phyloP scores from a whole-genome alignment of 2,797 vertebrate species.

The Tangara arthus region DNA sequence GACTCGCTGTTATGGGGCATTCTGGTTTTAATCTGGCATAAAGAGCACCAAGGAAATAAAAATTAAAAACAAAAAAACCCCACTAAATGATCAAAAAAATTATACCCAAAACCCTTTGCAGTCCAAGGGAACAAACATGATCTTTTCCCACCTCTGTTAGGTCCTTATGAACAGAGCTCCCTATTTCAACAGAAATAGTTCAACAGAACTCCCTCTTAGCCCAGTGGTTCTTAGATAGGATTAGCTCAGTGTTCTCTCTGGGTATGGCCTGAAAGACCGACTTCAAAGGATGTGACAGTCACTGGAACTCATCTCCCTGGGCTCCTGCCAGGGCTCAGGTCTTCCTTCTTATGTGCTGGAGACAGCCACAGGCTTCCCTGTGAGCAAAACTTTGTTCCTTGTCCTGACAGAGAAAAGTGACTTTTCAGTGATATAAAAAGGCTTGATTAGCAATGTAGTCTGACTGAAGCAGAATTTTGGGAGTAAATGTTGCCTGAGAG shows the following conservation, averaged over 20 bases:
- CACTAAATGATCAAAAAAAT: accelerated
- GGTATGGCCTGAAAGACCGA: background rate
- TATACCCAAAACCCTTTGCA: background rate
- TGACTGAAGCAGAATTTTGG: background rate
- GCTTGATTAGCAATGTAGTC: background rate
- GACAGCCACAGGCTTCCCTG: background rate
- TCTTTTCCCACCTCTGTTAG: background rate
- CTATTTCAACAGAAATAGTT: background rate
- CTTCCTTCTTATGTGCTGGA: background rate
- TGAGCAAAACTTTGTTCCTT: background rate
- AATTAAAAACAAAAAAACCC: background rate
- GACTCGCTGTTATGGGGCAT: constrained; percentile 21
- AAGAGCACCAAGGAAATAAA: constrained; percentile 58
- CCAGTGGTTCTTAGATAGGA: background rate
- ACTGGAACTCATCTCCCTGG: background rate
- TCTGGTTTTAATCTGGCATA: background rate
- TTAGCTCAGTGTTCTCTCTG: background rate
- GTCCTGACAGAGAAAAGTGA: background rate
- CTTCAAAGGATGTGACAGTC: background rate
- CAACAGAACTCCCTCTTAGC: background rate
- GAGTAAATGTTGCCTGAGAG: background rate
- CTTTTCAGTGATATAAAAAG: background rate
- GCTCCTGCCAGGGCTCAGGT: background rate
- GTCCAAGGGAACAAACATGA: background rate
- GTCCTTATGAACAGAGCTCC: background rate